Conservation (phyloP, 2,888 invertebrate species). For the Polymixis flavicincta region DNA sequence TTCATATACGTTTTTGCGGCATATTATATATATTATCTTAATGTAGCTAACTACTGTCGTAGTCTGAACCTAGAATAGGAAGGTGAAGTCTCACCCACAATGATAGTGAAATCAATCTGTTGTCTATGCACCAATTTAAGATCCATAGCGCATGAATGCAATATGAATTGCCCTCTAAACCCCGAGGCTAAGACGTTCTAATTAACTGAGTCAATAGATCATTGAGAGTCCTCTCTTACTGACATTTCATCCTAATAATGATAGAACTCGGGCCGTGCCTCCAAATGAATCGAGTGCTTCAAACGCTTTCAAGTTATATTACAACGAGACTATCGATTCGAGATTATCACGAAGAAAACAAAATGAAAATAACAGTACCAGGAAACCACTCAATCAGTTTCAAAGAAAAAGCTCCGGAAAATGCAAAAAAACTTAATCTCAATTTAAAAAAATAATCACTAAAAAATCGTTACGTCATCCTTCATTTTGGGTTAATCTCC, state of each 20-base stretch:
- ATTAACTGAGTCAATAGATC: slow-evolving; percentile 33
- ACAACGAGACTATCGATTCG: background rate
- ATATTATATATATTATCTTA: background rate
- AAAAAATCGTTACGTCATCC: slow-evolving; percentile 56
- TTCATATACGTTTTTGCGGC: background rate
- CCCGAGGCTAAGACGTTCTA: slow-evolving; percentile 16
- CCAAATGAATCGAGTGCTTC: background rate
- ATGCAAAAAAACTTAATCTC: slow-evolving; percentile 22
- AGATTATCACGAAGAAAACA: slow-evolving; percentile 4
- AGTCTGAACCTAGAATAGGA: background rate
- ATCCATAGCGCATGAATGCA: slow-evolving; percentile 29
- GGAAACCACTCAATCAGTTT: slow-evolving; percentile 18
- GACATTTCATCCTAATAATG: slow-evolving; percentile 8
- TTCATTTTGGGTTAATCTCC: slow-evolving; percentile 64
- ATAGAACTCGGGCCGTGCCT: background rate
- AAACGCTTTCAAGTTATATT: background rate
- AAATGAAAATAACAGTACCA: background rate
- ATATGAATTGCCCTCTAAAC: slow-evolving; percentile 25
- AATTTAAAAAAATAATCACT: slow-evolving; percentile 30
- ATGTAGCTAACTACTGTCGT: too few species aligned
- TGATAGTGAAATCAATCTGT: background rate
- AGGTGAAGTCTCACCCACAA: background rate
- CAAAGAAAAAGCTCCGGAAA: background rate
- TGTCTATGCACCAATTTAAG: background rate
- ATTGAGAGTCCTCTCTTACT: slow-evolving; percentile 2